Percentiles rank a stretch among this genome's conserved stretches.
phyloP scores from a whole-genome alignment of 2,113 vertebrate species.

The Zeus faber region DNA sequence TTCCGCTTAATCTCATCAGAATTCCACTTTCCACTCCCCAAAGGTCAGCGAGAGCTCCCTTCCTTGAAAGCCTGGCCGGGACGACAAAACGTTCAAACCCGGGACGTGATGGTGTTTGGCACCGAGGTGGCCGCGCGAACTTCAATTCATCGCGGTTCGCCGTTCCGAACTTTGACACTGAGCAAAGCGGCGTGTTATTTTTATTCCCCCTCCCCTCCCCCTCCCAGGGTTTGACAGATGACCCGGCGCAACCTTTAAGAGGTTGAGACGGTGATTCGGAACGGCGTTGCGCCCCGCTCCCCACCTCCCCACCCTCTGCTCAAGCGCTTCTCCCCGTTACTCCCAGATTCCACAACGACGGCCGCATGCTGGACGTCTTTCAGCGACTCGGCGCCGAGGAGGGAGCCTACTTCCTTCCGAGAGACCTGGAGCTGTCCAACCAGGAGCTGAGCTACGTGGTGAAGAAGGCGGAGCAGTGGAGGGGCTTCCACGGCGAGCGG shows the following conservation, averaged over 20 bases:
- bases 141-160: background rate
- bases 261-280: constrained; percentile 21
- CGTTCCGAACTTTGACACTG: constrained; percentile 21
- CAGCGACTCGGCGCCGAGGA: constrained; percentile 80
- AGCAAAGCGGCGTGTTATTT: background rate
- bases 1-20: constrained; percentile 25
- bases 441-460: constrained; percentile 88
- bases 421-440: constrained; percentile 88
- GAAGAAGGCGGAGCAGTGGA: constrained; percentile 89
- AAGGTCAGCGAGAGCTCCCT: constrained; percentile 23
- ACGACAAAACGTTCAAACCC: constrained; percentile 18
- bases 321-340: constrained; percentile 15
- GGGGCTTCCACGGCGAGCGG: constrained; percentile 85
- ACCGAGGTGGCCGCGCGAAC: constrained; percentile 6
- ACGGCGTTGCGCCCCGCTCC: constrained; percentile 1
- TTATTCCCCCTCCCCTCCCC: constrained; percentile 1
- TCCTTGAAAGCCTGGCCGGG: constrained; percentile 23
- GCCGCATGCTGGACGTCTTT: constrained; percentile 82
- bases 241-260: constrained; percentile 12
- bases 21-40: constrained; percentile 20
- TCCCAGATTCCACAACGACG: constrained; percentile 79
- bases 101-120: constrained; percentile 23
- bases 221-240: constrained; percentile 26
- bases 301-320: constrained; percentile 5
- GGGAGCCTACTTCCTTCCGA: constrained; percentile 79